Evolutionary conservation across 2,797 vertebrate genomes (phyloP).

Genomic region (Pterois miles): DNA sequence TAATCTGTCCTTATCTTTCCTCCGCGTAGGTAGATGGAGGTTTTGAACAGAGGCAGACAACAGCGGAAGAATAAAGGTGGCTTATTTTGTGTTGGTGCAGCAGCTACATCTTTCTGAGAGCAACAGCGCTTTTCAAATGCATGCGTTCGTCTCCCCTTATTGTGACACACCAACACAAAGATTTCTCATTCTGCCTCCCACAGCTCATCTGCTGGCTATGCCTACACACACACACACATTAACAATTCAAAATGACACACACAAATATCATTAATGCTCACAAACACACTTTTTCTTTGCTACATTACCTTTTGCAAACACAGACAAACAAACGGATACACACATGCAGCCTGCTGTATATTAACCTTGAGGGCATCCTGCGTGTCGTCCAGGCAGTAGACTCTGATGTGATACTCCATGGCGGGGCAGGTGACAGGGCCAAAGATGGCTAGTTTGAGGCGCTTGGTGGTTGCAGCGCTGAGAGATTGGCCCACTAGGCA

Average conservation of each 20-base stretch:
- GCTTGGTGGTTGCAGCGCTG: slow-evolving; percentile 91
- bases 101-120: slow-evolving; percentile 41
- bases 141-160: slow-evolving; percentile 35
- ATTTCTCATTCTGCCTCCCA: slow-evolving; percentile 67
- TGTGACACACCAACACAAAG: slow-evolving; percentile 53
- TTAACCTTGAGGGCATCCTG: slow-evolving; percentile 95
- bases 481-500: slow-evolving; percentile 92
- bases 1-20: slow-evolving; percentile 69
- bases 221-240: slow-evolving; percentile 13
- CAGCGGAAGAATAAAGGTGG: slow-evolving; percentile 43
- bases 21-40: slow-evolving; percentile 53
- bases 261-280: slow-evolving; percentile 26
- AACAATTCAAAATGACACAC: slow-evolving; percentile 38
- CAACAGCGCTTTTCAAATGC: slow-evolving; percentile 56
- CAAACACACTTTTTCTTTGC: slow-evolving; percentile 15
- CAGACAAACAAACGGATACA: not conserved
- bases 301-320: slow-evolving; percentile 4
- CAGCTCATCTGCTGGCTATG: slow-evolving; percentile 67
- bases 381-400: slow-evolving; percentile 97
- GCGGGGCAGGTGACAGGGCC: slow-evolving; percentile 92
- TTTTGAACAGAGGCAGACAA: slow-evolving; percentile 64
- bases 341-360: not conserved
- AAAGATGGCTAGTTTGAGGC: slow-evolving; percentile 95
- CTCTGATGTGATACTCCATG: slow-evolving; percentile 94
- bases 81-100: slow-evolving; percentile 44